Evolutionary conservation across 2,888 invertebrate genomes (phyloP).

Genomic region (Eristalinus aeneus): DNA sequence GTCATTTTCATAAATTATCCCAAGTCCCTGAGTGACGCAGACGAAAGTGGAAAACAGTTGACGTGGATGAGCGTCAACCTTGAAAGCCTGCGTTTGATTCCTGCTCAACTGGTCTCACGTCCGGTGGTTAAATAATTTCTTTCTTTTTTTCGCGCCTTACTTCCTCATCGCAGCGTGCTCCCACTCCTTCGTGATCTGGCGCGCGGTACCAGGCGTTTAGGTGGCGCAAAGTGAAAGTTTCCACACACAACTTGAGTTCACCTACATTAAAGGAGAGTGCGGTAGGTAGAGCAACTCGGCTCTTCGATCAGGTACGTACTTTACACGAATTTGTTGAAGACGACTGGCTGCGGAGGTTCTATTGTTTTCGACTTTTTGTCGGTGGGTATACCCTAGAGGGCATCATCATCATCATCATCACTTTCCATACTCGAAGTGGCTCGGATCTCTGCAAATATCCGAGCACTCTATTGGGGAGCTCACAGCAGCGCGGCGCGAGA

Average conservation of each 20-base stretch:
- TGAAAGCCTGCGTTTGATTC: slow-evolving; percentile 58
- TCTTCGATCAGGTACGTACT: background rate
- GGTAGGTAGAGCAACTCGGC: background rate
- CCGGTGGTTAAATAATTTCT: slow-evolving; percentile 39
- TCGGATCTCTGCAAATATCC: slow-evolving; percentile 4
- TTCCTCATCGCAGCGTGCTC: slow-evolving; percentile 27
- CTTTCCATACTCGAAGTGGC: slow-evolving; percentile 46
- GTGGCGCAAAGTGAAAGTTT: slow-evolving; percentile 60
- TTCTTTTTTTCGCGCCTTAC: slow-evolving; percentile 1
- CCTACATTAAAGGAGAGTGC: slow-evolving; percentile 24
- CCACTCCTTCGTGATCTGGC: background rate
- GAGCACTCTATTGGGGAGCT: background rate
- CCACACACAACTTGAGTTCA: background rate
- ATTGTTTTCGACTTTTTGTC: slow-evolving; percentile 27
- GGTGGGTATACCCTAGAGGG: background rate
- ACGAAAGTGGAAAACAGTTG: slow-evolving; percentile 15
- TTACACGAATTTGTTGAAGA: background rate
- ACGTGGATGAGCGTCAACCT: slow-evolving; percentile 43
- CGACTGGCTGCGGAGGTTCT: slow-evolving; percentile 15
- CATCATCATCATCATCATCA: slow-evolving; percentile 30
- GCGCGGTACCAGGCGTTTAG: slow-evolving; percentile 36
- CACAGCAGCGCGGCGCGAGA: background rate
- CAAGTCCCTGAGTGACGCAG: slow-evolving; percentile 9
- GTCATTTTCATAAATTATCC: slow-evolving; percentile 26
- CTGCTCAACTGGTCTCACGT: slow-evolving; percentile 50